Percentiles rank a stretch among this genome's conserved stretches.
Evolutionary conservation across 1,140 invertebrate species (phyloP).

Genomic region (Apolygus lucorum): DNA sequence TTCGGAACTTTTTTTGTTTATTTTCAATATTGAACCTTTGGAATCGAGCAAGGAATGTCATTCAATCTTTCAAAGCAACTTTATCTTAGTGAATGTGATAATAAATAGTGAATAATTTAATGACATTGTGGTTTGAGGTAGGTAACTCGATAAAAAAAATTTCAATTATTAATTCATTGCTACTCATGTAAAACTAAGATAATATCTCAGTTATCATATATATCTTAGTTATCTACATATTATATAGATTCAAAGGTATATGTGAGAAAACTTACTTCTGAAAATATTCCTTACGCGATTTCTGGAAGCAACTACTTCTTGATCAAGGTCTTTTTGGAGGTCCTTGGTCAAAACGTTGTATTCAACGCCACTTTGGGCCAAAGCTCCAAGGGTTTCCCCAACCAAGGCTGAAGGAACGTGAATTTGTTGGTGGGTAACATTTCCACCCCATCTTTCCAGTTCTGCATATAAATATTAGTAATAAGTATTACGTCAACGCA

Average conservation of each 20-base stretch:
- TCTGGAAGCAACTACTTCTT: not conserved
- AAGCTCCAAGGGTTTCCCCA: not conserved
- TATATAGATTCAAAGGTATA: not conserved
- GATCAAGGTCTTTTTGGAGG: not conserved
- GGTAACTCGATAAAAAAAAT: too few relatives aligned
- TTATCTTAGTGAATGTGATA: too few relatives aligned
- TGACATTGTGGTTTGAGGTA: too few relatives aligned
- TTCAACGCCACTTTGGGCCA: not conserved
- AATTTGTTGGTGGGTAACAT: not conserved
- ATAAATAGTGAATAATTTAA: too few relatives aligned
- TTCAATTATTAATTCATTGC: not conserved
- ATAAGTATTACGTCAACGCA: not conserved
- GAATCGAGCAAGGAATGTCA: too few relatives aligned
- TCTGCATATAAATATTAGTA: not conserved
- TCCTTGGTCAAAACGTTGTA: not conserved
- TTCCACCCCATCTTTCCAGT: not conserved
- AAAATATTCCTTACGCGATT: not conserved
- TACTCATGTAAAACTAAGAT: not conserved
- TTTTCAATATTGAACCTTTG: too few relatives aligned
- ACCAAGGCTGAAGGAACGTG: not conserved
- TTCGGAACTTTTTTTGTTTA: too few relatives aligned
- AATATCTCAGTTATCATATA: not conserved
- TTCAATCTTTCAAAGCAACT: too few relatives aligned
- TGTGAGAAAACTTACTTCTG: not conserved
- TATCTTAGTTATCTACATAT: not conserved